phyloP scores from a whole-genome alignment of 2,113 vertebrate species.

The Phrynosoma platyrhinos region DNA sequence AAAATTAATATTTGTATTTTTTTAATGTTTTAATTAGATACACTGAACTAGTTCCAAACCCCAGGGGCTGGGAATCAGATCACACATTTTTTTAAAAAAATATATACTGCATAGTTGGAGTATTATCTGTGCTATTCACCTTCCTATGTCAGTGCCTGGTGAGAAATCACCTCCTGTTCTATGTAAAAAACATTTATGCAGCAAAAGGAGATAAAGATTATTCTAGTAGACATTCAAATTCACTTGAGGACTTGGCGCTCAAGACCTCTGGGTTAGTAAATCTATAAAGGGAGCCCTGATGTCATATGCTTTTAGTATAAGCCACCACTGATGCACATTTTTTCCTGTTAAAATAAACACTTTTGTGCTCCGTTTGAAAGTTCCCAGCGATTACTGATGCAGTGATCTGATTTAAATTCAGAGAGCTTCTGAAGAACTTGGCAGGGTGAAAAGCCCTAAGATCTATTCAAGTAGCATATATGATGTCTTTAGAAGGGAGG shows the following conservation, averaged over 20 bases:
- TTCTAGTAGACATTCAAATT: conserved; percentile 44
- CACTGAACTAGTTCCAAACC: conserved; percentile 5
- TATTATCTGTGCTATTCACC: conserved; percentile 26
- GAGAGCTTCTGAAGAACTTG: conserved; percentile 47
- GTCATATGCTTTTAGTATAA: conserved; percentile 40
- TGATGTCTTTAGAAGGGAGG: not conserved
- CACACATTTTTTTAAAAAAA: not conserved
- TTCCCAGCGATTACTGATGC: not conserved
- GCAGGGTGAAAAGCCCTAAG: conserved; percentile 15
- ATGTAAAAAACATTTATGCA: conserved; percentile 22
- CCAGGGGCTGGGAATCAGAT: not conserved
- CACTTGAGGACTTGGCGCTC: not conserved
- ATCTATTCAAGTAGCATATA: conserved; percentile 30
- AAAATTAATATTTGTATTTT: not conserved
- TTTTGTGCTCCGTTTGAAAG: conserved; percentile 34
- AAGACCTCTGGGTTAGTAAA: conserved; percentile 55
- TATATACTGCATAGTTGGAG: not conserved
- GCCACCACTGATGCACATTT: not conserved
- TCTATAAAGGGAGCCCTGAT: conserved; percentile 22
- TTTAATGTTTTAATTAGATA: not conserved
- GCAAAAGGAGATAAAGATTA: conserved; percentile 41
- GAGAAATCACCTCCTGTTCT: conserved; percentile 27
- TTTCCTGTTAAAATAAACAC: conserved; percentile 54
- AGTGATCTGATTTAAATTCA: conserved; percentile 56
- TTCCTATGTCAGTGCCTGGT: not conserved